Base-by-base conservation (phyloP, 2,113 vertebrate species). In the Campylomormyrus numenius region DNA sequence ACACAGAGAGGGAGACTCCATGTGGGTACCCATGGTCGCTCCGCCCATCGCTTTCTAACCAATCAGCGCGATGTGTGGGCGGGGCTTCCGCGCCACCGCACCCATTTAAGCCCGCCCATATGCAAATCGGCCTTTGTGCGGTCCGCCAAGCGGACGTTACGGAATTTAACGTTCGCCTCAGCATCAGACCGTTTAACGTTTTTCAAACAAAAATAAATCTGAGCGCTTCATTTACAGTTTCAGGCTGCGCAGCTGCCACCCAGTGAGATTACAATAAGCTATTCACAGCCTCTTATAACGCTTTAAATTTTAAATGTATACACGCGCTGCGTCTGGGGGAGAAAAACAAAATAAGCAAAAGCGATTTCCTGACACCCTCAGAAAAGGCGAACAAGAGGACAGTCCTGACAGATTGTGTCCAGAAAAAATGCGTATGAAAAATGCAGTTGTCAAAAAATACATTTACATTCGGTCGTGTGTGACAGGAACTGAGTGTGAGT, bases 1-100 rank as follows among this genome's bases (percentile, higher is more conserved):
- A 90, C 88, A 88, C 91, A 45, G 91, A 91, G 90, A 92, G 90
- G 90, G 91, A 91, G 53, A 49, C 91, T 93, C 94, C 94, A 94
- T 94, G 95, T 94, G 94, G 35, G 93, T 90, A 88, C 91, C 24
- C 35, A 19, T 35, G 11, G 85, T 93, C 31, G 31, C 86, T 1
- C 92, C 94, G 92, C 94, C 94, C 93, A 77, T 88, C 89, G 88
- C 48, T 77, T 31, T 88, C 2, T 1, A 89, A n/a, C 94, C 93
- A 94, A 94, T 94, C 93, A 91, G 2, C 46, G 0, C 27, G 4
- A 13, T 11, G 19, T 53, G 21, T 3, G 0, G 52, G 85, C 9
- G 10, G 91, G 92, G 92, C 74, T 4, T 70, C 3, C 86, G 92
- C 90, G 93, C 92, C 89, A 91, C 21, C 0, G 1, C 10, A 35